Percentiles rank a stretch among this genome's conserved stretches.
phyloP scores from a whole-genome alignment of 2,797 vertebrate genomes.

The Oophaga sylvatica region DNA sequence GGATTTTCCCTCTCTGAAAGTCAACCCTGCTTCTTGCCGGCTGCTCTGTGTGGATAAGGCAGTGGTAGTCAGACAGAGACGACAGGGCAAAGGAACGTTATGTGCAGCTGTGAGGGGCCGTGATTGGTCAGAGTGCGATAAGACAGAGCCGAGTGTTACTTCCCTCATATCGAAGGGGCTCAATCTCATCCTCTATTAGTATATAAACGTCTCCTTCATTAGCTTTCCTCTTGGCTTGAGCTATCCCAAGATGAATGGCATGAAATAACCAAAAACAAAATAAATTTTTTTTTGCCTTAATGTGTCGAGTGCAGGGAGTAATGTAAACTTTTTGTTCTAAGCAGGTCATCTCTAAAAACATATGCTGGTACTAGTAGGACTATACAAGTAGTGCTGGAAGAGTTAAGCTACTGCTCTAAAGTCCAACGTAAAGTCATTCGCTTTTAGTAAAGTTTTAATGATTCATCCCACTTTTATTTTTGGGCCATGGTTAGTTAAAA shows the following conservation, averaged over 20 bases:
- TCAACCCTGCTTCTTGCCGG: constrained; percentile 73
- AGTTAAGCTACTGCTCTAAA: background rate
- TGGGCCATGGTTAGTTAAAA: no score
- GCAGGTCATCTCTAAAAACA: no score
- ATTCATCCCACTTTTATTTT: no score
- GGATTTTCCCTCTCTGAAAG: constrained; percentile 79
- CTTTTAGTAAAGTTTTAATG: no score
- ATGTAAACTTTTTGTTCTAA: no score
- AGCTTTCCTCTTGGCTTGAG: no score
- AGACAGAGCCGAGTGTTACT: background rate
- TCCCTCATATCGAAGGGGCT: background rate
- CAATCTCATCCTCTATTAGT: background rate
- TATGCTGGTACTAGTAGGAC: no score
- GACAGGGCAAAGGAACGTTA: constrained; percentile 22
- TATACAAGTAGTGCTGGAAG: background rate
- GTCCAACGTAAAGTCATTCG: no score
- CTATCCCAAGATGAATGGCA: no score
- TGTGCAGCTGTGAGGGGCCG: background rate
- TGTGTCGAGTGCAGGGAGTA: no score
- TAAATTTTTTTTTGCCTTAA: no score
- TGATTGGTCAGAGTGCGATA: constrained; percentile 27
- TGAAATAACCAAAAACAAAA: no score
- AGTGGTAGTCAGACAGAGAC: constrained; percentile 23
- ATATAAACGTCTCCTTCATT: background rate
- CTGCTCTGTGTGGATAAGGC: constrained; percentile 76